A percentile compares a stretch with the other conserved stretches of the same genome.
Conservation (phyloP, 1,140 invertebrate species). For the Argopecten irradians region DNA sequence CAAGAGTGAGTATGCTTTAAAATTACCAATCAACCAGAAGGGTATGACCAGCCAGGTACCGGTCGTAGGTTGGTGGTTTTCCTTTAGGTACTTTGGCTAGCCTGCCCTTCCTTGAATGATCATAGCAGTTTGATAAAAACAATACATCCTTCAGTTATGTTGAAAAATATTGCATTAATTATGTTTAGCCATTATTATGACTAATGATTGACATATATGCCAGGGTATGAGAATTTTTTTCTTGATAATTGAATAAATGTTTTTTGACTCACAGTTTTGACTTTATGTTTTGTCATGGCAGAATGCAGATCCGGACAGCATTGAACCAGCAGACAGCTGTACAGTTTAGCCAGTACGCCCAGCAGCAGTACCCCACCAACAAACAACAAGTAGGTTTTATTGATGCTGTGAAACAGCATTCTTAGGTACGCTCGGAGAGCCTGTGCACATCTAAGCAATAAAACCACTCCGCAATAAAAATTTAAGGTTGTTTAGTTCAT, state of each 20-base stretch:
- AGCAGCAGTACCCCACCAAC: conserved; percentile 96
- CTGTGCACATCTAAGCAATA: too few species aligned
- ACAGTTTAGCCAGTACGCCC: conserved; percentile 92
- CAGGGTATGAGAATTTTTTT: not conserved
- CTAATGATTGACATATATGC: conserved; percentile 72
- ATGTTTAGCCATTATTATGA: conserved; percentile 70
- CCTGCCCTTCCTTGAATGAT: too few species aligned
- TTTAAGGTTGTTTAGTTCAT: too few species aligned
- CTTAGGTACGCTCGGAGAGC: too few species aligned
- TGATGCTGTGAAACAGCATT: too few species aligned
- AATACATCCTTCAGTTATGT: too few species aligned
- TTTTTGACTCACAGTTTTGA: not conserved
- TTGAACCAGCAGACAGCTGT: conserved; percentile 93
- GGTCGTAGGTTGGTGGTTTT: too few species aligned
- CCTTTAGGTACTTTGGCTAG: too few species aligned
- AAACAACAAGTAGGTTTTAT: conserved; percentile 84
- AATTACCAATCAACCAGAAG: too few species aligned
- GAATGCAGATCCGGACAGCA: conserved; percentile 92
- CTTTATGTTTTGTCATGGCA: conserved; percentile 46
- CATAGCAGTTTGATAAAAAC: too few species aligned
- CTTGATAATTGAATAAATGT: not conserved
- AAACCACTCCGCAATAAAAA: too few species aligned
- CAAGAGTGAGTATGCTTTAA: conserved; percentile 74
- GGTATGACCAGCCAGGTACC: too few species aligned
- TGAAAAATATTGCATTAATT: not conserved